Conservation (phyloP, 2,797 vertebrate genomes). For the Rhinella marina region DNA sequence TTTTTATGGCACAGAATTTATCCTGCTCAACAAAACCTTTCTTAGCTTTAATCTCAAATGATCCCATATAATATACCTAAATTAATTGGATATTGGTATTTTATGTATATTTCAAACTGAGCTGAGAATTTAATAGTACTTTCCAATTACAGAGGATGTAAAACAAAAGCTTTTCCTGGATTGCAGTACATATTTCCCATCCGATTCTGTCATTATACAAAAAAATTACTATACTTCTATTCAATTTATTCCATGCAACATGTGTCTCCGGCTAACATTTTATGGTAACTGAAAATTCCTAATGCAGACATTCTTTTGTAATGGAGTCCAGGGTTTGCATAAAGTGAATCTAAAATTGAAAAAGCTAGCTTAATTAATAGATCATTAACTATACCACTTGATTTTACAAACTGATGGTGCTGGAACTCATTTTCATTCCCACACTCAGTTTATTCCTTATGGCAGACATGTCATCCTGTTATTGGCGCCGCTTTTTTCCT, state of each 20-base stretch:
- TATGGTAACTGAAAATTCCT: background rate
- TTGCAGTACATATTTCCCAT: background rate
- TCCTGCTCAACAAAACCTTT: background rate
- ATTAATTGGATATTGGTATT: background rate
- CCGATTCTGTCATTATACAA: background rate
- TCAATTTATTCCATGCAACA: background rate
- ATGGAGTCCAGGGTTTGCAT: background rate
- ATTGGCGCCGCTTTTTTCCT: background rate
- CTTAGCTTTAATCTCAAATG: background rate
- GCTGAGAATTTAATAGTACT: background rate
- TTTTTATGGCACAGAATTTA: background rate
- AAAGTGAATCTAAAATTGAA: background rate
- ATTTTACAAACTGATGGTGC: conserved; percentile 37
- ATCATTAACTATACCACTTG: conserved; percentile 30
- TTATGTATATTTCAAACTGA: background rate
- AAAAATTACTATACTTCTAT: background rate
- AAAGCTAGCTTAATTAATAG: conserved; percentile 22
- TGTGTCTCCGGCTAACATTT: background rate
- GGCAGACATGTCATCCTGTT: conserved; percentile 31
- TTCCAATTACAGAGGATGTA: background rate
- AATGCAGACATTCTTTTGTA: background rate
- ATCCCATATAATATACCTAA: background rate
- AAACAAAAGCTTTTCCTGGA: background rate
- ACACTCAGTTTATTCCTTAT: conserved; percentile 23
- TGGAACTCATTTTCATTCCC: conserved; percentile 29